Base-by-base conservation (phyloP, 92 coral and sea anemone genomes). In the Porites divaricata region DNA sequence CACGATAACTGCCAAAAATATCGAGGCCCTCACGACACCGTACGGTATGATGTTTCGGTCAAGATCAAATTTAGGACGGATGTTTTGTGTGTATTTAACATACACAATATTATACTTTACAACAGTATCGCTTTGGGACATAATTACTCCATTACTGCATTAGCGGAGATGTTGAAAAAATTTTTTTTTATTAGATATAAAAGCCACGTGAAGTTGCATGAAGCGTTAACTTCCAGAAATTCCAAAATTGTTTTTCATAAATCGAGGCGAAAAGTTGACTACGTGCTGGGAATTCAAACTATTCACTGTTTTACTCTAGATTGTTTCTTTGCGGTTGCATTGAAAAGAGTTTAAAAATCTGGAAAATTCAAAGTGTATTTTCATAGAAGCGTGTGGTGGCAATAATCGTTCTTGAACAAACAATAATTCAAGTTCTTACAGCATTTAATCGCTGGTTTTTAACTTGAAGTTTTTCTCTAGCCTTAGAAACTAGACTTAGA, bases 291-390 rank as follows among this genome's bases (percentile, higher is more conserved):
- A 35, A 35, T 35, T 35, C 45, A 35, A 35, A 4, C 45, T 35
- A 35, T 35, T 35, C 45, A 35, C 45, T 35, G 45, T 35, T 5
- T 35, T 35, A 35, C 45, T 35, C 45, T 35, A 35, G 5, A 72
- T n/a, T 7, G n/a, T 11, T 35, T 51, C 53, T 26, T 52, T 73
- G 77, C 63, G 77, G 77, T 73, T 71, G 52, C 22, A 48, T 14
- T 8, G 58, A 22, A 72, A 50, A 26, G 21, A 21, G 58, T 50
- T 49, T 26, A 52, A 73, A 52, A 35, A 35, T 35, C 45, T 35
- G 45, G 7, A 35, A 35, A 21, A 66, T 66, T 66, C 35, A 23
- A 71, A 71, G 50, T 41, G 49, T 71, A 63, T 73, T 51, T 51
- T 73, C 62, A 73, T 73, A 21, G 52, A 50, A 50, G 11, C 23